These are phyloP conservation scores for Phenganax marumi DNA, from an alignment of 92 coral and sea anemone genomes.

Conservation along the genomic window DNA sequence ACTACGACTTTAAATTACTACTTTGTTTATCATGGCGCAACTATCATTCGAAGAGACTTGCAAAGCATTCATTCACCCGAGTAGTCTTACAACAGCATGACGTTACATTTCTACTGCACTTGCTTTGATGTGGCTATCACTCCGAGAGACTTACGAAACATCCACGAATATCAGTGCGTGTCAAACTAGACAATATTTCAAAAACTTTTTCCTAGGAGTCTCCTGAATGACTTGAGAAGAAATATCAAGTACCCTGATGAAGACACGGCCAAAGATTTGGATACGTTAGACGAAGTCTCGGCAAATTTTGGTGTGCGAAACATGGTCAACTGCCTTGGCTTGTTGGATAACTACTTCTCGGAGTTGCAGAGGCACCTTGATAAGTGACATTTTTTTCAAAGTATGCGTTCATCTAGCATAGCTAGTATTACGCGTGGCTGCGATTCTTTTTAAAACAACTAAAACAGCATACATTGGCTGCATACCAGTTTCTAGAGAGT, in stretches of 20 bases:
- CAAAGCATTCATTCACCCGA: no score
- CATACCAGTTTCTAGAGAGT: no score
- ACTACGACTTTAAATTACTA: no score
- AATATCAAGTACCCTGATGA: conserved; percentile 41
- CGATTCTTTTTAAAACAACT: neutral
- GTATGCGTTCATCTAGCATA: neutral
- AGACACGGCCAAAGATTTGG: conserved; percentile 36
- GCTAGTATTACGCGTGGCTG: neutral
- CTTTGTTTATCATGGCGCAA: no score
- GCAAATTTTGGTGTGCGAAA: conserved; percentile 32
- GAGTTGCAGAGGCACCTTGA: conserved; percentile 22
- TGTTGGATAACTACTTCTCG: conserved; percentile 14
- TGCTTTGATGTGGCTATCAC: no score
- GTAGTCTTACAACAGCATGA: no score
- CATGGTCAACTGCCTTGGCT: conserved; percentile 31
- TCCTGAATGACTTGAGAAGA: conserved; percentile 25
- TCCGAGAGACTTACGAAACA: no score
- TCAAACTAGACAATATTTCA: neutral
- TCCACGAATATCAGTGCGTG: neutral
- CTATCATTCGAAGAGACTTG: no score
- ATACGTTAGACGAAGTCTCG: conserved; percentile 31
- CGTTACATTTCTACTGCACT: no score
- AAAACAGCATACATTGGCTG: neutral
- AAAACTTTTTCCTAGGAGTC: neutral
- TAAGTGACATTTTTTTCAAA: neutral